Conservation (phyloP, 2,113 vertebrate species). For the Oceanites oceanicus region DNA sequence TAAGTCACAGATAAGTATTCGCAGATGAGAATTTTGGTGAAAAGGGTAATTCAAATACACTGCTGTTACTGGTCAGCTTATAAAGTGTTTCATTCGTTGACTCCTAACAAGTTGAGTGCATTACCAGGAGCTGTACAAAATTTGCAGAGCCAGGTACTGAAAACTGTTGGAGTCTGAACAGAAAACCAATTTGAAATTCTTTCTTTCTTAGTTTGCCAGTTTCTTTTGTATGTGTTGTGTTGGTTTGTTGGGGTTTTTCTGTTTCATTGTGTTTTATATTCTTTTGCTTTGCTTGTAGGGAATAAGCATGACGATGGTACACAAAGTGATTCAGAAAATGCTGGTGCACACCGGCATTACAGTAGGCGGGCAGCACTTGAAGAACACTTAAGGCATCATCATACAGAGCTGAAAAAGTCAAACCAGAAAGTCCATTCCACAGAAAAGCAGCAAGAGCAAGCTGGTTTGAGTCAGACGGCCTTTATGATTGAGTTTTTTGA, state of each 20-base stretch:
- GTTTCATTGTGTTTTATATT: not conserved
- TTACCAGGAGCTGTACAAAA: conserved; percentile 6
- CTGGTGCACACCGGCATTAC: conserved; percentile 83
- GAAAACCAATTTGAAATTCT: conserved; percentile 7
- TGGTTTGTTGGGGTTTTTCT: not conserved
- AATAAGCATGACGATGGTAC: conserved; percentile 98
- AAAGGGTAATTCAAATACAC: not conserved
- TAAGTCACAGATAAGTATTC: not conserved
- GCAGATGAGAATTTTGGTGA: conserved; percentile 5
- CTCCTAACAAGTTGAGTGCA: conserved; percentile 25
- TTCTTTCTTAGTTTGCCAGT: not conserved
- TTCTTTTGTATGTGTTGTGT: not conserved
- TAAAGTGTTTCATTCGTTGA: conserved; percentile 28
- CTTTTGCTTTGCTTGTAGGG: conserved; percentile 75
- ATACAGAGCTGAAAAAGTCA: conserved; percentile 75
- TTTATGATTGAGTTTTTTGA: conserved; percentile 96
- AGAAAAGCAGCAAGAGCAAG: conserved; percentile 75
- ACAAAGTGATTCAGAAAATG: conserved; percentile 96
- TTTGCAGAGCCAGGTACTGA: conserved; percentile 44
- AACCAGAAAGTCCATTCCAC: conserved; percentile 69
- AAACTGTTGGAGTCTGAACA: not conserved
- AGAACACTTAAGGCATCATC: conserved; percentile 84
- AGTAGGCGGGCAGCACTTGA: conserved; percentile 85
- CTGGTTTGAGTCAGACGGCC: conserved; percentile 80
- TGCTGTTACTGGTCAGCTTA: not conserved